Percentiles rank a stretch among this genome's conserved stretches.
phyloP scores from a whole-genome alignment of 2,888 invertebrate genomes.

The Cerceris rybyensis region DNA sequence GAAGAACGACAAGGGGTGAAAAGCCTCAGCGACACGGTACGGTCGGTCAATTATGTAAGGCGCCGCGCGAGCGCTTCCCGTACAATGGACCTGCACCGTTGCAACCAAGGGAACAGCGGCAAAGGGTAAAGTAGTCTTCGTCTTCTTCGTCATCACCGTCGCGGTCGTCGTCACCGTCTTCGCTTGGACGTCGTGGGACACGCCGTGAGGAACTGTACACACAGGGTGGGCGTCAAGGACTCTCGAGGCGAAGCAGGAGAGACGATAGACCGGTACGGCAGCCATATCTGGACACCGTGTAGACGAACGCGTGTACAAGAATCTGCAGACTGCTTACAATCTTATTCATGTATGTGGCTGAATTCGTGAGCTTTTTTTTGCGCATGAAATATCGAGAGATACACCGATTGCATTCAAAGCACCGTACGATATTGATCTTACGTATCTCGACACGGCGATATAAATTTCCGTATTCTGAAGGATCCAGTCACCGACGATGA shows the following conservation, averaged over 20 bases:
- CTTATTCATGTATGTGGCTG: background rate
- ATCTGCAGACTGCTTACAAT: background rate
- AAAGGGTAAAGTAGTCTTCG: conserved; percentile 20
- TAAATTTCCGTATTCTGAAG: no score
- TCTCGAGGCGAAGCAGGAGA: conserved; percentile 62
- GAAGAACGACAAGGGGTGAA: conserved; percentile 48
- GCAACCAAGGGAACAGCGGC: conserved; percentile 30
- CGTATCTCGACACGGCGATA: no score
- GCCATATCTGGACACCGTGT: conserved; percentile 75
- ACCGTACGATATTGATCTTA: no score
- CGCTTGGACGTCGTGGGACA: conserved; percentile 53
- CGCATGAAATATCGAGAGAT: no score
- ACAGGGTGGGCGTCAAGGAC: conserved; percentile 79
- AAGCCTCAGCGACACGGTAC: conserved; percentile 41
- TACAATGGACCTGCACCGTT: conserved; percentile 50
- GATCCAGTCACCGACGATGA: no score
- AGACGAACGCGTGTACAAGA: conserved; percentile 44
- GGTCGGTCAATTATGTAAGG: conserved; percentile 65
- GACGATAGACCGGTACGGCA: conserved; percentile 72
- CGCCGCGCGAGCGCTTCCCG: conserved; percentile 53
- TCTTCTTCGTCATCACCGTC: conserved; percentile 34
- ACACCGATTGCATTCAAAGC: no score
- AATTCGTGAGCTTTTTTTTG: background rate
- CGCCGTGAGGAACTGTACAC: conserved; percentile 54
- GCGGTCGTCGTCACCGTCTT: conserved; percentile 12